Evolutionary conservation across 2,888 invertebrate genomes (phyloP).

Genomic region (Tipula helvola): DNA sequence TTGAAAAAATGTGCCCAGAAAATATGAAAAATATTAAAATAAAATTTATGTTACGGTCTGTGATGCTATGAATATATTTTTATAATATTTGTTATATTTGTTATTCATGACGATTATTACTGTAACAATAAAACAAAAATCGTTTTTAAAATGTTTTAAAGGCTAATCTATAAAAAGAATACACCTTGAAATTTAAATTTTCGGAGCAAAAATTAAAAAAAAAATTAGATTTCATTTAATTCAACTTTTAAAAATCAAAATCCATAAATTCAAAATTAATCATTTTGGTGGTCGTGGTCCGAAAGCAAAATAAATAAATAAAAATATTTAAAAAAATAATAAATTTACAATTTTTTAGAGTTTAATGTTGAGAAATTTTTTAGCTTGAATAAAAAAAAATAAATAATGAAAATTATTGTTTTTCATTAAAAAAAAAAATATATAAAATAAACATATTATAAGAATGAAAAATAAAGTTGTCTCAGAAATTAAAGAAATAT

Average conservation of each 20-base stretch:
- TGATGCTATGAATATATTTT: slow-evolving; percentile 26
- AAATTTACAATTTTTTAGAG: not conserved
- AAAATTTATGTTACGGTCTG: slow-evolving; percentile 20
- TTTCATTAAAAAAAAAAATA: not conserved
- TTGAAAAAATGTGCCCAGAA: slow-evolving; percentile 5
- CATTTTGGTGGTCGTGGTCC: not conserved
- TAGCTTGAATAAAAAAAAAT: not conserved
- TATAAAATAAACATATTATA: not conserved
- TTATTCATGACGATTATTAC: slow-evolving; percentile 17
- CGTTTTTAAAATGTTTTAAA: not conserved
- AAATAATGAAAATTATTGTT: not conserved
- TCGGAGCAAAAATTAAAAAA: not conserved
- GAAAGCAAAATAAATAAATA: not conserved
- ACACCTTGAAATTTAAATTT: not conserved
- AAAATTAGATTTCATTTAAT: not conserved
- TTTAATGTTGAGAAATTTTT: not conserved
- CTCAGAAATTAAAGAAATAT: not conserved
- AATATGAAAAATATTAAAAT: not conserved
- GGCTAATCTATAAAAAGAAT: not conserved
- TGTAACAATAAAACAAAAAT: not conserved
- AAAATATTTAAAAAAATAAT: not conserved
- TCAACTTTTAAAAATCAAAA: not conserved
- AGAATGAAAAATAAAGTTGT: not conserved
- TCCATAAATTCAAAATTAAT: not conserved
- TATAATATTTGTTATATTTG: slow-evolving; percentile 22